Conservation (phyloP, 2,113 vertebrate species). For the Epinephelus cyanopodus region DNA sequence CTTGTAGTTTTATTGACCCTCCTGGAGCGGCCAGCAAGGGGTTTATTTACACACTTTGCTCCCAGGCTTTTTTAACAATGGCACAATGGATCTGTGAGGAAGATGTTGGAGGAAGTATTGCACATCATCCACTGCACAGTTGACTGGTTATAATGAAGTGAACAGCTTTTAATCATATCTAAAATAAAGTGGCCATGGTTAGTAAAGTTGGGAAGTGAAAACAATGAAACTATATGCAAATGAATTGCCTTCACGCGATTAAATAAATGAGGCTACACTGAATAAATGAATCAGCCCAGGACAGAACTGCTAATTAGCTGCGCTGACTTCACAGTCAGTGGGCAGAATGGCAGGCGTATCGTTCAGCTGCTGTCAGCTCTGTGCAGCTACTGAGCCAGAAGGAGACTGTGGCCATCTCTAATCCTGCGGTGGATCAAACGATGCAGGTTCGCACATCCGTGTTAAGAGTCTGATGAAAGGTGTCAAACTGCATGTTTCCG, state of each 20-base stretch:
- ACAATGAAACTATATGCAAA: conserved; percentile 43
- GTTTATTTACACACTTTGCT: conserved; percentile 75
- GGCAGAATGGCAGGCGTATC: conserved; percentile 52
- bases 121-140: conserved; percentile 12
- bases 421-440: conserved; percentile 66
- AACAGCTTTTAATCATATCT: conserved; percentile 25
- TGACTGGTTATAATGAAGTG: conserved; percentile 41
- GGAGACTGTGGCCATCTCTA: conserved; percentile 65
- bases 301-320: conserved; percentile 38
- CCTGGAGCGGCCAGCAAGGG: conserved; percentile 45
- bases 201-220: conserved; percentile 30
- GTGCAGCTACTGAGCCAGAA: conserved; percentile 44
- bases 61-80: conserved; percentile 60
- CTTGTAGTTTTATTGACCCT: conserved; percentile 78
- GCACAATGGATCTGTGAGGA: conserved; percentile 47
- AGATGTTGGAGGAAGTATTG: conserved; percentile 29
- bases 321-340: conserved; percentile 42
- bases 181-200: conserved; percentile 8
- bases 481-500: conserved; percentile 62
- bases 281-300: conserved; percentile 55
- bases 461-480: conserved; percentile 72
- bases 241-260: conserved; percentile 29
- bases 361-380: conserved; percentile 29
- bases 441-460: conserved; percentile 63
- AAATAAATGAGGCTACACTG: conserved; percentile 51